Conservation (phyloP, 2,113 vertebrate genomes). For the Morone chrysops region DNA sequence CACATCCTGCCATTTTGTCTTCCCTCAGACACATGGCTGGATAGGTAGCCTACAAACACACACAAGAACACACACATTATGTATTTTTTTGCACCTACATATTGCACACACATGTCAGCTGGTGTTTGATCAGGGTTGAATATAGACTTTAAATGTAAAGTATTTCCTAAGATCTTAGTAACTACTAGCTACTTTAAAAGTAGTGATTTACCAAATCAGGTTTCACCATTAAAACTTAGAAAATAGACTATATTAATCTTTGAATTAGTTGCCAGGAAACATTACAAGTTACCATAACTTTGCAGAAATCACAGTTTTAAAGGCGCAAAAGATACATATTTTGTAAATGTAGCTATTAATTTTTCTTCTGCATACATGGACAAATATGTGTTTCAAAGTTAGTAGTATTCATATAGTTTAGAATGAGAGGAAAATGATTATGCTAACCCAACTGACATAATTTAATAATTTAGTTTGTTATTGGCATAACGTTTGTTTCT, state of each 20-base stretch:
- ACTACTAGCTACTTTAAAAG: not conserved
- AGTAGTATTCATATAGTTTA: not conserved
- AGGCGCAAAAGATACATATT: not conserved
- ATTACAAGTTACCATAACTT: not conserved
- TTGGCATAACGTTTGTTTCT: not conserved
- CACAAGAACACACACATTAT: not conserved
- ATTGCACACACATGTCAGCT: conserved; percentile 34
- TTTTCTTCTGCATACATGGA: not conserved
- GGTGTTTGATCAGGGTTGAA: conserved; percentile 13
- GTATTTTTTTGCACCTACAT: not conserved
- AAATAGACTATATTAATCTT: not conserved
- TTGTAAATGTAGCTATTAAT: not conserved
- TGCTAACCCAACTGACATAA: not conserved
- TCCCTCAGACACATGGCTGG: conserved; percentile 5
- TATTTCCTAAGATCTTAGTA: not conserved
- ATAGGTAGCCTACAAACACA: conserved; percentile 12
- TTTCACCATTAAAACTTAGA: not conserved
- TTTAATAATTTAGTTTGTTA: not conserved
- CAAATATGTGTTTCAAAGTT: not conserved
- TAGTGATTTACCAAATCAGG: not conserved
- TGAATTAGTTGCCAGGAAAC: not conserved
- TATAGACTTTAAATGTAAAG: not conserved
- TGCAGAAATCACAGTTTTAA: not conserved
- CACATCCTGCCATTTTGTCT: conserved; percentile 33
- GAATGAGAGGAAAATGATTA: not conserved